Percentiles rank a stretch among this genome's conserved stretches.
phyloP scores from a whole-genome alignment of 2,888 invertebrate species.

The Lysandra bellargus region DNA sequence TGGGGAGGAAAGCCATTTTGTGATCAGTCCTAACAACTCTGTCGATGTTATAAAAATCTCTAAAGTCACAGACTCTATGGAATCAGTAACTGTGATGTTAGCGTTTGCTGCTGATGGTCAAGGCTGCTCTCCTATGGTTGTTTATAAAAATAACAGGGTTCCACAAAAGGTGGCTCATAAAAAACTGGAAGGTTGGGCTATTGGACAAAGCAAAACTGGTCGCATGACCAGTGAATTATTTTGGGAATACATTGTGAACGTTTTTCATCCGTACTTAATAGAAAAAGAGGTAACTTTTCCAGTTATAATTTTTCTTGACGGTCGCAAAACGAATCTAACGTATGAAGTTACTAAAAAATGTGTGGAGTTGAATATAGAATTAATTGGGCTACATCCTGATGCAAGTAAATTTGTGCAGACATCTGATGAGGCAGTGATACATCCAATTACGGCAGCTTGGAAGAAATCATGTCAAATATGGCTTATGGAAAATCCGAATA shows the following conservation, averaged over 20 bases:
- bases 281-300: constrained; percentile 36
- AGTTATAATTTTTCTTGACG: not conserved
- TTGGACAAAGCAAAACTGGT: constrained; percentile 47
- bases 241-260: constrained; percentile 47
- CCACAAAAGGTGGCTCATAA: constrained; percentile 5
- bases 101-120: constrained; percentile 44
- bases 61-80: constrained; percentile 34
- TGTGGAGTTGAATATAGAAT: not conserved
- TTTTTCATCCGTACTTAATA: constrained; percentile 43
- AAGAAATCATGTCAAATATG: not conserved
- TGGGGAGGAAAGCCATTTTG: too few species aligned
- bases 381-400: not conserved
- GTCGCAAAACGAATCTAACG: not conserved
- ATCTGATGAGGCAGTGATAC: not conserved
- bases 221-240: constrained; percentile 50
- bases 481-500: not conserved
- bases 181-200: constrained; percentile 45
- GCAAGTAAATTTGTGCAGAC: not conserved
- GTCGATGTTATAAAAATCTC: too few species aligned
- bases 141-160: constrained; percentile 36
- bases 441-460: not conserved
- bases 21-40: too few species aligned
- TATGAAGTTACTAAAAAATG: too few species aligned
- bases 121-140: constrained; percentile 43
- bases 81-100: constrained; percentile 46